phyloP scores from a whole-genome alignment of 2,888 invertebrate species.

The Sinodicranocentrus sp. region DNA sequence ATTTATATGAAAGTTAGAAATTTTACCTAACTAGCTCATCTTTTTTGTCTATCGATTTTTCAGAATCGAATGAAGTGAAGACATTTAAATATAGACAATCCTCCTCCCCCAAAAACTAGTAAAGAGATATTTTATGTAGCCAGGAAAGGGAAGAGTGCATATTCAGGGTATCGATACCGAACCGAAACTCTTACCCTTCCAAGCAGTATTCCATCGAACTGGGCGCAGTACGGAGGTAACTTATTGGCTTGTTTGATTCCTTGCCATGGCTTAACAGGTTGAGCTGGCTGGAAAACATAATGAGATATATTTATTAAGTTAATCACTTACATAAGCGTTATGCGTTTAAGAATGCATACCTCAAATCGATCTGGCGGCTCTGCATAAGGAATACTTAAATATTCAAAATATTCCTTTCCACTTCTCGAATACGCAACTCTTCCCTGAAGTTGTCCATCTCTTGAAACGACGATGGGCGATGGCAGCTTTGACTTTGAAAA shows the following conservation, averaged over 20 bases:
- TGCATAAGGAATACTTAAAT: slow-evolving; percentile 54
- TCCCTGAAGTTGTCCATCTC: slow-evolving; percentile 63
- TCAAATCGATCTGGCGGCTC: slow-evolving; percentile 59
- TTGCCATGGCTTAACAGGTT: slow-evolving; percentile 55
- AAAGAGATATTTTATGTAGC: neutral
- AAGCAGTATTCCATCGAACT: slow-evolving; percentile 50
- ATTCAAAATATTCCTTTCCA: slow-evolving; percentile 62
- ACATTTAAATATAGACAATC: slow-evolving; percentile 60
- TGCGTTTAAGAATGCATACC: too few species aligned
- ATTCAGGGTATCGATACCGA: neutral
- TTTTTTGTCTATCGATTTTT: too few species aligned
- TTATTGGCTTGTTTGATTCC: slow-evolving; percentile 45
- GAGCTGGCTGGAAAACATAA: slow-evolving; percentile 54
- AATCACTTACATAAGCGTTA: too few species aligned
- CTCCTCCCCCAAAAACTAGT: slow-evolving; percentile 38
- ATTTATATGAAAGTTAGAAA: too few species aligned
- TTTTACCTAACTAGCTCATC: too few species aligned
- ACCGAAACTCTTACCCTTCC: slow-evolving; percentile 1
- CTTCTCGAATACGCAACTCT: slow-evolving; percentile 55
- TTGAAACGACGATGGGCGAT: slow-evolving; percentile 62
- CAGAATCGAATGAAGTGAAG: neutral
- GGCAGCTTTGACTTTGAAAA: too few species aligned
- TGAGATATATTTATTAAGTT: too few species aligned
- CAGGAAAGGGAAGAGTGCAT: neutral
- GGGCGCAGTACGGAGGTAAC: slow-evolving; percentile 56